Base-by-base conservation (phyloP, 2,797 vertebrate species). In the Pseudocheirus occidentalis region DNA sequence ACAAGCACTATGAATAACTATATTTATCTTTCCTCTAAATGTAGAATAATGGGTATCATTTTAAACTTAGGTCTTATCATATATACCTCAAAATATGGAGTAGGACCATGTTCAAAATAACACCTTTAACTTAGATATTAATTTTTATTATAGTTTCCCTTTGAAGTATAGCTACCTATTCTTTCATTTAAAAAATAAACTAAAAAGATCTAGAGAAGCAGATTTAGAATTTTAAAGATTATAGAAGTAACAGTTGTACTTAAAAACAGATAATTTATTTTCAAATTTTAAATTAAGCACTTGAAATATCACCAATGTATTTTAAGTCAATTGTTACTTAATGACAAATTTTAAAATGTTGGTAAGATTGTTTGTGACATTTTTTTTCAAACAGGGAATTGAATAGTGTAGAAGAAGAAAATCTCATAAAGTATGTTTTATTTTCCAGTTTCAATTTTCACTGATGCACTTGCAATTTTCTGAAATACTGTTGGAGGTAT, bases 1-100 rank as follows among this genome's bases (percentile, higher is more conserved):
- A 97, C 97, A 97, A 97, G 97, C 94, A 93, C 97, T 53, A 81
- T 98, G 97, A 96, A 98, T 98, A 96, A 97, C 96, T 98, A 89
- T 97, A 98, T 98, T 97, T 97, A 97, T 97, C 97, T 97, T 95
- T 73, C n/a, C 94, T 95, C 92, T 95, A 91, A 81, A 96, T 96
- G 94, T 95, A 97, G 94, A 97, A 97, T 97, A 97, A 96, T 94
- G 90, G 81, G n/a, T 97, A 66, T 81, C 96, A 97, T 97, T 98
- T 98, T 97, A 96, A 97, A 50, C 31, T 11, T 57, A 89, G 55
- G 28, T 46, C 55, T 87, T 92, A 53, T 18, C 54, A 55, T 91
- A 91, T 96, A 91, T 94, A 96, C 94, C 94, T 97, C 94, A 94
- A 96, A 97, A 91, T 95, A 93, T 18, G 54, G 57, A 94, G n/a